Evolutionary conservation across 2,888 invertebrate genomes (phyloP), one percentile per base, ranked within the genome.

Genomic region (Thera obeliscata): DNA sequence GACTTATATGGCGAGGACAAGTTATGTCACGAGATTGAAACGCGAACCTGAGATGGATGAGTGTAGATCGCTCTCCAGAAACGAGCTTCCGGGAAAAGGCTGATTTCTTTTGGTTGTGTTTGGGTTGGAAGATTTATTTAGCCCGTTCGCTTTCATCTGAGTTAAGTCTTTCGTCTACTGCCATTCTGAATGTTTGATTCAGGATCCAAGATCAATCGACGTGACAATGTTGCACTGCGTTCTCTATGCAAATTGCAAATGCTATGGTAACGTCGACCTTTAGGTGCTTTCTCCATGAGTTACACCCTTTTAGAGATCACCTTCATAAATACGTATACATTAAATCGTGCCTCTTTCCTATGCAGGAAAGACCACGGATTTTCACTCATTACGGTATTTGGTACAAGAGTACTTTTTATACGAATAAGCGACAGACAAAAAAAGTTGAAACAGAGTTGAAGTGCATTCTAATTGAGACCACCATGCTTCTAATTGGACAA

Each of bases 1-100:
- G 84, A 86, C 90, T 87, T 86, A 89, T 89, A 90, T 85, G 88
- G 89, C 78, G 87, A 79, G 83, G 84, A 88, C 85, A 81, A 80
- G 79, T 85, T 83, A 81, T 80, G 83, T 82, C 83, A 85, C 77
- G 73, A 77, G 75, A 78, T 70, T 76, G 83, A 78, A 82, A 83
- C 79, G 74, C 70, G 80, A 84, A 82, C 77, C 73, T 58, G 68
- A 67, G 74, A 76, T 77, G 75, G 77, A 76, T 73, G 71, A 68
- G 68, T 69, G 74, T 78, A 77, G 77, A 79, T 79, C 80, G 78
- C 77, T 76, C 75, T 74, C 73, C 69, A 63, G 75, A 66, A 64
- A 74, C 64, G 59, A 70, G 67, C 69, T 66, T 66, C 69, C 68
- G 59, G 67, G 66, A 67, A 67, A 70, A 61, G 62, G 49, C 38